Evolutionary conservation across 2,113 vertebrate genomes (phyloP).

Genomic region (Clarias gariepinus): DNA sequence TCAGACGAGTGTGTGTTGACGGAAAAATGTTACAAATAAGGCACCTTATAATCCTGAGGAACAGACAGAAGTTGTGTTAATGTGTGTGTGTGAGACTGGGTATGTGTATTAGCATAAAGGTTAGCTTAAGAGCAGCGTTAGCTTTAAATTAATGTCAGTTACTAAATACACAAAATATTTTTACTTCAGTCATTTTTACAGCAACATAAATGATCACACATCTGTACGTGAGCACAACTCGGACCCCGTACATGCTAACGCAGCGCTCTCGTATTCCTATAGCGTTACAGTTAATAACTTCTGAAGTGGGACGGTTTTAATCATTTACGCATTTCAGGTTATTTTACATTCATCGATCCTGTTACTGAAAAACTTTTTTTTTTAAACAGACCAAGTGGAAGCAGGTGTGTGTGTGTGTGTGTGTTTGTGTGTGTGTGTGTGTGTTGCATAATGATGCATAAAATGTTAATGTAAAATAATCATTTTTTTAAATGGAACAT

Average conservation of each 20-base stretch:
- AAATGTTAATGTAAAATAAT: too few relatives aligned
- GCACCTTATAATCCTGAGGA: not conserved
- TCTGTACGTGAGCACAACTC: not conserved
- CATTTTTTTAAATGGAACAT: too few relatives aligned
- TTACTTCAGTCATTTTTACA: not conserved
- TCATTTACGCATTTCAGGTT: not conserved
- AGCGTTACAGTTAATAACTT: not conserved
- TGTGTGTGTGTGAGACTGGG: conserved; percentile 44
- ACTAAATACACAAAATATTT: too few relatives aligned
- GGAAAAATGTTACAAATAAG: not conserved
- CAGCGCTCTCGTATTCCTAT: too few relatives aligned
- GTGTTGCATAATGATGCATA: not conserved
- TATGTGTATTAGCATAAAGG: conserved; percentile 35
- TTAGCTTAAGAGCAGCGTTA: not conserved
- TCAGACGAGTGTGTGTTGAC: conserved; percentile 57
- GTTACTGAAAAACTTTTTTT: not conserved
- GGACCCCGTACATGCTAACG: not conserved
- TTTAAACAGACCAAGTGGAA: too few relatives aligned
- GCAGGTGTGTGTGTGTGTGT: not conserved
- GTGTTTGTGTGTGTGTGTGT: not conserved
- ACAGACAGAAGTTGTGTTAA: not conserved
- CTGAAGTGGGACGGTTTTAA: not conserved
- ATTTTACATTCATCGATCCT: not conserved
- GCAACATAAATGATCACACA: not conserved
- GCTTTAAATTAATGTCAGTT: not conserved